These are phyloP conservation scores for Solea senegalensis DNA, from an alignment of 2,113 vertebrate species.

Conservation along the genomic window DNA sequence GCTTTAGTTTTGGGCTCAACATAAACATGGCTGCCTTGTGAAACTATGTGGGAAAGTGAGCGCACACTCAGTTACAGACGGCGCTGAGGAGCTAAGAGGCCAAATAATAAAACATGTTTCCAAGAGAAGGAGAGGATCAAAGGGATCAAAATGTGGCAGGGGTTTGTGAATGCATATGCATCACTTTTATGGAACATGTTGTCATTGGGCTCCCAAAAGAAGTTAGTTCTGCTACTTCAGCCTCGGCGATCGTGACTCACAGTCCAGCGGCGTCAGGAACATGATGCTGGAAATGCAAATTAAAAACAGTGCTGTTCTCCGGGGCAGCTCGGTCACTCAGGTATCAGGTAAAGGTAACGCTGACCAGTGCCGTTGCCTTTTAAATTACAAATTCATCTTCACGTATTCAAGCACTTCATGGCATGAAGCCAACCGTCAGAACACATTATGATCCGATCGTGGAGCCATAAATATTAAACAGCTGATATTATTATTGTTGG, in stretches of 20 bases:
- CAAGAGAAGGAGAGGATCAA: slow-evolving; percentile 42
- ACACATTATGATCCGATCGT: too few species aligned
- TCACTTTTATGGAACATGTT: slow-evolving; percentile 28
- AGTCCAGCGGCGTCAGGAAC: slow-evolving; percentile 13
- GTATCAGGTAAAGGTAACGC: background rate
- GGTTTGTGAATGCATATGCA: slow-evolving; percentile 57
- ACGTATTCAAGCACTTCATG: too few species aligned
- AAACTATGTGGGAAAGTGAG: slow-evolving; percentile 14
- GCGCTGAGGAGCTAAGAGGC: slow-evolving; percentile 15
- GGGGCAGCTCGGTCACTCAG: background rate
- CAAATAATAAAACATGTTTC: slow-evolving; percentile 32
- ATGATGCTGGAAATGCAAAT: slow-evolving; percentile 17
- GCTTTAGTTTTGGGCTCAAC: background rate
- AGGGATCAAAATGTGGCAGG: slow-evolving; percentile 30
- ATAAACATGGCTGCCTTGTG: background rate
- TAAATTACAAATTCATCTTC: background rate
- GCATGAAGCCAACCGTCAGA: too few species aligned
- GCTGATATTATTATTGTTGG: too few species aligned
- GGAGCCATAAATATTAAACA: too few species aligned
- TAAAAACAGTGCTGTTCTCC: slow-evolving; percentile 17
- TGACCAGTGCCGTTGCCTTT: background rate
- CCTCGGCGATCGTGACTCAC: slow-evolving; percentile 14
- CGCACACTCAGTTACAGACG: slow-evolving; percentile 10
- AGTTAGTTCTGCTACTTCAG: slow-evolving; percentile 15
- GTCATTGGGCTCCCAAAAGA: slow-evolving; percentile 27